Percentiles rank a stretch among this genome's conserved stretches.
Conservation (phyloP, 2,113 vertebrate species). For the Indicator maculatus region DNA sequence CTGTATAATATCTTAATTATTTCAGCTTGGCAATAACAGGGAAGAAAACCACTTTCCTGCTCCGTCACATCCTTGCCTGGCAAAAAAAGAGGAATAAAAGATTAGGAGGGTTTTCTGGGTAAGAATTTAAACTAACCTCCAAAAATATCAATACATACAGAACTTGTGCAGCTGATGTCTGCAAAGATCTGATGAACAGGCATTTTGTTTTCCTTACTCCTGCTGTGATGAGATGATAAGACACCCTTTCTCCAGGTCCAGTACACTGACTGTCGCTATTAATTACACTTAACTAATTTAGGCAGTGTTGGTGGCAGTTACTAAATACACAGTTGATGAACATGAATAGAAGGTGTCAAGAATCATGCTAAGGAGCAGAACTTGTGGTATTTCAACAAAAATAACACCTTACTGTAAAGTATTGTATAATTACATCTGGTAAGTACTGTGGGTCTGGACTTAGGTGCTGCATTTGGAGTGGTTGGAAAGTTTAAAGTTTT, state of each 20-base stretch:
- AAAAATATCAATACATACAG: background rate
- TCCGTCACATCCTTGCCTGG: background rate
- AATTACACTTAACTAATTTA: background rate
- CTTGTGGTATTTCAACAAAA: background rate
- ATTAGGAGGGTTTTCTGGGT: background rate
- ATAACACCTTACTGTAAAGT: background rate
- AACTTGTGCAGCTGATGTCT: background rate
- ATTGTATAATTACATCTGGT: background rate
- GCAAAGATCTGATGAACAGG: background rate
- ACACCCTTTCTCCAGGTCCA: background rate
- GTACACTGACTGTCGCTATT: background rate
- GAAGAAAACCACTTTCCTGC: background rate
- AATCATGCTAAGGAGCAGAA: background rate
- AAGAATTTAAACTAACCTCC: background rate
- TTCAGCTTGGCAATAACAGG: background rate
- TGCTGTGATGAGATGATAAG: conserved; percentile 4
- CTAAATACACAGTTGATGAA: background rate
- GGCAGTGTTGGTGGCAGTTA: background rate
- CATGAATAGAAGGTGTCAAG: background rate
- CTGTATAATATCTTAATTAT: background rate
- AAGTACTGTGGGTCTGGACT: background rate
- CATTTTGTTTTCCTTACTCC: background rate
- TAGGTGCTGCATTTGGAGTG: background rate
- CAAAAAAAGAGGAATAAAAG: background rate
- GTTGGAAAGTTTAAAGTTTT: background rate